Percentiles rank a stretch among this genome's conserved stretches.
phyloP scores from a whole-genome alignment of 2,113 vertebrate species.

The Laticauda laticaudata region DNA sequence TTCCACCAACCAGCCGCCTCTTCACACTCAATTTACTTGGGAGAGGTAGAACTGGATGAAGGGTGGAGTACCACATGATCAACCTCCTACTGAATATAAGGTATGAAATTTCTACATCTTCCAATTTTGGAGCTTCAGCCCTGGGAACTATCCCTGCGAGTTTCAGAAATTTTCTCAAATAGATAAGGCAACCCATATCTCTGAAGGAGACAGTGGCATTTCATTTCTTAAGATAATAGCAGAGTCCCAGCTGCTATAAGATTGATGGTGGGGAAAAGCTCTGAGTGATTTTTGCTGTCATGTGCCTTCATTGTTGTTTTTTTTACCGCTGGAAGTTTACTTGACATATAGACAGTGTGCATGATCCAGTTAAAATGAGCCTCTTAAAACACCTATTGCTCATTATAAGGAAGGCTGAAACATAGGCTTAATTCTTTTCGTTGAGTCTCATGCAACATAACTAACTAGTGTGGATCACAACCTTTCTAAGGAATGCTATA shows the following conservation, averaged over 20 bases:
- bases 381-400: neutral
- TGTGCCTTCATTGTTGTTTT: no score
- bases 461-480: neutral
- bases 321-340: no score
- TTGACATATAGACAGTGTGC: neutral
- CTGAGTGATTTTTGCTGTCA: neutral
- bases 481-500: no score
- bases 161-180: neutral
- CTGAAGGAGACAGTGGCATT: neutral
- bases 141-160: neutral
- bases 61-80: neutral
- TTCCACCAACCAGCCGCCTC: neutral
- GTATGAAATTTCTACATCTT: neutral
- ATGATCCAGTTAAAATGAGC: neutral
- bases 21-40: neutral
- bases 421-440: neutral
- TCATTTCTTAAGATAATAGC: neutral
- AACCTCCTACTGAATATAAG: neutral
- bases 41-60: neutral
- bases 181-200: neutral
- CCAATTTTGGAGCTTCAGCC: neutral
- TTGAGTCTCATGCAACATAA: neutral
- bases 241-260: neutral
- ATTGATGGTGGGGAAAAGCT: neutral
- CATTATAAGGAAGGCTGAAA: neutral